phyloP scores from a whole-genome alignment of 2,797 vertebrate species.

The Cossypha dichroa region DNA sequence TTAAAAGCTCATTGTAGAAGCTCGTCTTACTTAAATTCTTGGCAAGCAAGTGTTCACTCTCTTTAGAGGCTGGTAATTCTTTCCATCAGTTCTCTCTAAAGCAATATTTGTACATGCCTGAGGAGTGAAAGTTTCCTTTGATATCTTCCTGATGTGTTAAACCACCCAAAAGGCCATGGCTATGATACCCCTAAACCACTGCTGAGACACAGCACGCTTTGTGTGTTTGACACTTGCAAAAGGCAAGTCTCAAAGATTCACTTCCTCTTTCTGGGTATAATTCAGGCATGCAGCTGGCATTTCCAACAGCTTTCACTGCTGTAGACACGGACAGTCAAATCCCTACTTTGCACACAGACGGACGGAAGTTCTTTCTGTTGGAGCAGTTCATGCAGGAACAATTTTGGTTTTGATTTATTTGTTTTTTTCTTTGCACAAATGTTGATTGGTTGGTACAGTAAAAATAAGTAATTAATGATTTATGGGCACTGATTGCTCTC shows the following conservation, averaged over 20 bases:
- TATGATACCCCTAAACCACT: background rate
- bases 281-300: background rate
- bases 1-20: background rate
- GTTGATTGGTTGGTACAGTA: background rate
- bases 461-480: background rate
- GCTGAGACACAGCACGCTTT: background rate
- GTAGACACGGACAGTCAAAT: background rate
- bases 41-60: background rate
- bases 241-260: background rate
- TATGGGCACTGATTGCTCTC: background rate
- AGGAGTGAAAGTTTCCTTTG: background rate
- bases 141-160: background rate
- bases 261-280: background rate
- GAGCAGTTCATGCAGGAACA: background rate
- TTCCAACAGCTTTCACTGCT: background rate
- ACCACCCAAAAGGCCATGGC: background rate
- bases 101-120: background rate
- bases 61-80: background rate
- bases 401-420: background rate
- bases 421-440: background rate
- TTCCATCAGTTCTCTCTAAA: background rate
- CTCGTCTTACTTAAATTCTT: background rate
- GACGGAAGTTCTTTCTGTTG: rapidly evolving
- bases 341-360: background rate
- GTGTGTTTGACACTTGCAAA: background rate